Percentiles rank a stretch among this genome's conserved stretches.
These are phyloP conservation scores for Oriolus oriolus DNA, from an alignment of 2,113 vertebrate species.

Conservation along the genomic window DNA sequence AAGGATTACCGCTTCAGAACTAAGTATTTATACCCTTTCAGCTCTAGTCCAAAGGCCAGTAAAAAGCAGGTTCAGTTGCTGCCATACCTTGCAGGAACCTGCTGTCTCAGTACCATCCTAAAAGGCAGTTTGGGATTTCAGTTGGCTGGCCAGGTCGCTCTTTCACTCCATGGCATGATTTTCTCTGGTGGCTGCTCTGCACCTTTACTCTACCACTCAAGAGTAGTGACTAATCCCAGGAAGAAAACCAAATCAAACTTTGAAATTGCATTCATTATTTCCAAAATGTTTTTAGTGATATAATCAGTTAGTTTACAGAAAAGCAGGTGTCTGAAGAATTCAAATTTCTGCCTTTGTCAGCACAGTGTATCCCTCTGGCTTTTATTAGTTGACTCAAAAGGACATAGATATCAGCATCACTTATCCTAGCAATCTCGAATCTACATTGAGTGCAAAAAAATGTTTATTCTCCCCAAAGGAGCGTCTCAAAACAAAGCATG, in stretches of 20 bases:
- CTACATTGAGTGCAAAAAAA: background rate
- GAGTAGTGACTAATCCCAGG: background rate
- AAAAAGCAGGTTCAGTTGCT: background rate
- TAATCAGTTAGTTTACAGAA: background rate
- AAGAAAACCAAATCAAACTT: background rate
- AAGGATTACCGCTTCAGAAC: background rate
- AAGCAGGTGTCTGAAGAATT: background rate
- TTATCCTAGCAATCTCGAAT: background rate
- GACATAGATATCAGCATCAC: background rate
- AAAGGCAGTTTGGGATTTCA: background rate
- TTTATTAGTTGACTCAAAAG: background rate
- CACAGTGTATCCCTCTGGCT: background rate
- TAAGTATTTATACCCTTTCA: background rate
- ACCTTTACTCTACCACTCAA: background rate
- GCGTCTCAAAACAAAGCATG: background rate
- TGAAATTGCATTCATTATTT: background rate
- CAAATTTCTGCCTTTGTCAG: background rate
- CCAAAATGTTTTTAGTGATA: background rate
- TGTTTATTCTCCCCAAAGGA: background rate
- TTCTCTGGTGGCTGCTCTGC: background rate
- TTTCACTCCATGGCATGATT: background rate
- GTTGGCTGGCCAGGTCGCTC: rapidly evolving
- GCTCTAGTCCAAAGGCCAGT: background rate
- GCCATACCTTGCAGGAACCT: background rate
- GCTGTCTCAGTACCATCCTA: background rate